Base-by-base conservation (phyloP, 2,888 invertebrate genomes). In the Protophormia terraenovae region DNA sequence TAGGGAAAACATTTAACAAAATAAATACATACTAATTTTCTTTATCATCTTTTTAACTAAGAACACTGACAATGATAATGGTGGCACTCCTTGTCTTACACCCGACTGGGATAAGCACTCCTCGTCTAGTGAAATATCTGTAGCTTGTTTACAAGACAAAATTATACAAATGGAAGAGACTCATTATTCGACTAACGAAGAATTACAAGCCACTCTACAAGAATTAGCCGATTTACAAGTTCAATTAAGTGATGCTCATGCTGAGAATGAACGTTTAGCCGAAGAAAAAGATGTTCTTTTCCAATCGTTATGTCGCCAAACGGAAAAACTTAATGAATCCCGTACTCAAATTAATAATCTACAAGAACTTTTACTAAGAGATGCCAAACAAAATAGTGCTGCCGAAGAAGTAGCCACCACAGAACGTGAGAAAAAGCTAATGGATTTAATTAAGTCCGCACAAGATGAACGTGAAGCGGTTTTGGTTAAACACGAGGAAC, bases 61-160 rank as follows among this genome's bases (percentile, higher is more conserved):
- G 85, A 64, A 67, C 16, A 47, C 45, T 29, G 86, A 87, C 24
- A 82, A 78, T 60, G 87, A 87, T 71, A 85, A 82, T 93, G 94
- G 94, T 88, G 94, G 94, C 88, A 95, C 95, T 19, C 95, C 95
- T n/a, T 95, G 95, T 80, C 94, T 95, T 86, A 96, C 96, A 8
- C 96, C 96, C 7, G 97, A 97, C 88, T 98, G 98, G 98, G 98
- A 98, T 93, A 97, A 97, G 92, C 96, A 97, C 92, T 97, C 97
- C 79, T 96, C 96, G 58, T 96, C 97, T 85, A 97, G 97, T 92
- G 98, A 98, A 93, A 96, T 98, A 78, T 97, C 97, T 3, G 97
- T 98, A 86, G 98, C 98, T 22, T 98, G 98, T 91, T 94, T 97
- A 86, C 98, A 98, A 93, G 98, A 98, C 91, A 95, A 97, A 90